Percentiles rank a stretch among this genome's conserved stretches.
phyloP scores from a whole-genome alignment of 2,797 vertebrate species.

The Brotula barbata region DNA sequence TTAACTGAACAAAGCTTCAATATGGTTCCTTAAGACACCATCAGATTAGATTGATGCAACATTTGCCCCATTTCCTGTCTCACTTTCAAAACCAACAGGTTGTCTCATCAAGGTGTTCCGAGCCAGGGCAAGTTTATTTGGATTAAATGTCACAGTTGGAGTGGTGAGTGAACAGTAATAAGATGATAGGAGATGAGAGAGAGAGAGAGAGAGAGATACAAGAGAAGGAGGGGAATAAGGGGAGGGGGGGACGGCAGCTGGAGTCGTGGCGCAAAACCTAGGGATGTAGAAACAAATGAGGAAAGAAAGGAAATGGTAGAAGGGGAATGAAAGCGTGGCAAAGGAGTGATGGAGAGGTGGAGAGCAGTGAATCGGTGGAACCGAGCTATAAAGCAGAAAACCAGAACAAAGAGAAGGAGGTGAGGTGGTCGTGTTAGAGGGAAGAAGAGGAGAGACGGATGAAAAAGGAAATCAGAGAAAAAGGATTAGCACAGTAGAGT shows the following conservation, averaged over 20 bases:
- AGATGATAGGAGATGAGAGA: slow-evolving; percentile 9
- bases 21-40: slow-evolving; percentile 8
- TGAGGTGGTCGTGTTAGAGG: slow-evolving; percentile 32
- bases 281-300: slow-evolving; percentile 30
- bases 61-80: background rate
- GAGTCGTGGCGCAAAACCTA: slow-evolving; percentile 12
- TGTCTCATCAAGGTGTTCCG: slow-evolving; percentile 6
- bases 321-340: slow-evolving; percentile 24
- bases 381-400: slow-evolving; percentile 16
- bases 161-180: background rate
- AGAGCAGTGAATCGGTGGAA: slow-evolving; percentile 24
- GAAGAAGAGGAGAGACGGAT: slow-evolving; percentile 17
- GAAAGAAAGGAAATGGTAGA: slow-evolving; percentile 18
- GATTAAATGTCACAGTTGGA: slow-evolving; percentile 62
- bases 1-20: background rate
- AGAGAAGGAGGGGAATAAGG: slow-evolving; percentile 36
- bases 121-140: slow-evolving; percentile 48
- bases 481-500: slow-evolving; percentile 16
- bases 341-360: slow-evolving; percentile 24
- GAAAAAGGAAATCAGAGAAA: slow-evolving; percentile 21
- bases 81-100: background rate
- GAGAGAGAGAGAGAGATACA: slow-evolving; percentile 14
- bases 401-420: slow-evolving; percentile 34
- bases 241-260: slow-evolving; percentile 24
- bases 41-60: slow-evolving; percentile 5